Base-by-base conservation (phyloP, 2,797 vertebrate genomes). In the Helicolenus hilgendorfi region DNA sequence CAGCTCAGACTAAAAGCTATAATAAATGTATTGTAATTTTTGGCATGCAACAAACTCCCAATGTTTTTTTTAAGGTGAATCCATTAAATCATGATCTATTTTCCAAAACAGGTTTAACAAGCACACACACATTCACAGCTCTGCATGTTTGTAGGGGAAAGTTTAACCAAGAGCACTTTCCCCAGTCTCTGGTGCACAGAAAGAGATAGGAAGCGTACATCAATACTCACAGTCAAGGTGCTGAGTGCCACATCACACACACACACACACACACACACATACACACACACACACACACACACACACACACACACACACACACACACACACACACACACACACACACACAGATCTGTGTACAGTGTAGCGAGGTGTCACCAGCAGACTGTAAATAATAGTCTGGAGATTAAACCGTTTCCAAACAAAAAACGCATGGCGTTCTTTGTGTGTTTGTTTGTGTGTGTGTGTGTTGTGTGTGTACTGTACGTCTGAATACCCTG, bases 381-480 rank as follows among this genome's bases (percentile, higher is more conserved):
- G 77, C 45, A 93, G 92, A 93, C 92, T 89, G 91, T 93, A 93
- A 94, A 92, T 95, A 94, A 94, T 85, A 82, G 71, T 80, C 85
- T 83, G 78, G 79, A 90, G 81, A 92, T 86, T 72, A 91, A 92
- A 92, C 78, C 14, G 13, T 89, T 79, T 89, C 83, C 70, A 82
- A 90, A 87, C 75, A 90, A 79, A 92, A 79, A 76, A 13, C 10
- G 2, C 55, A 63, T 70, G 26, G 60, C 72, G 73, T 71, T 70
- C 31, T 68, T 41, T 70, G 14, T 70, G 60, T 35, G 38, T 27
- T 18, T 78, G 27, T 55, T 56, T 73, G 68, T 78, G n/a, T 55
- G 26, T 67, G 31, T 53, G 13, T 53, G 13, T 14, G 35, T 24
- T n/a, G 64, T 31, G 5, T 69, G 27, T 68, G 59, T 79, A 58